A percentile compares a stretch with the other conserved stretches of the same genome.
phyloP scores from a whole-genome alignment of 2,797 vertebrate genomes.

The Sus cebifrons region DNA sequence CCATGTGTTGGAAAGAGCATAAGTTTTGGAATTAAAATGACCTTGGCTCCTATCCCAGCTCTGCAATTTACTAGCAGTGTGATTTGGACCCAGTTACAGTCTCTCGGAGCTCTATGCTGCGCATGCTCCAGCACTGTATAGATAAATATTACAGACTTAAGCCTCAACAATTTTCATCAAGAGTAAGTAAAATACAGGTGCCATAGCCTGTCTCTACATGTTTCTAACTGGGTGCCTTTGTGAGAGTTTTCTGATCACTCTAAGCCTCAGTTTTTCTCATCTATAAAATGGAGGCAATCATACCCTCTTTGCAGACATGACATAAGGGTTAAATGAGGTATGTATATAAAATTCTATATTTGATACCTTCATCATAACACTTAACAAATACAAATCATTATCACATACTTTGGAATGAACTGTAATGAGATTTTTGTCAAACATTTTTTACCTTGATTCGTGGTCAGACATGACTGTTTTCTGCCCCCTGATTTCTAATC shows the following conservation, averaged over 20 bases:
- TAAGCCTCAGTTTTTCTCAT: not conserved
- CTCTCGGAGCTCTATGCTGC: not conserved
- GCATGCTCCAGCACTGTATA: not conserved
- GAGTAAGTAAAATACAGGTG: accelerated
- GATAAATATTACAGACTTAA: slow-evolving; percentile 42
- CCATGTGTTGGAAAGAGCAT: slow-evolving; percentile 62
- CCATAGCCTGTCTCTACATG: not conserved
- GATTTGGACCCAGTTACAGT: slow-evolving; percentile 62
- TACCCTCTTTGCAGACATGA: not conserved
- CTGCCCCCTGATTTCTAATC: not conserved
- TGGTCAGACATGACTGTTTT: not conserved
- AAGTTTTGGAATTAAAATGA: slow-evolving; percentile 78
- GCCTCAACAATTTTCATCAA: slow-evolving; percentile 29
- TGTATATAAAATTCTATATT: not conserved
- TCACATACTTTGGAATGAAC: slow-evolving; percentile 5
- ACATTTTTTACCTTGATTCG: not conserved
- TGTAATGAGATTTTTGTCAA: not conserved
- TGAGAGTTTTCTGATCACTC: not conserved
- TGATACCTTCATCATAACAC: not conserved
- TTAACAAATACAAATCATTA: not conserved
- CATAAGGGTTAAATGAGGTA: not conserved
- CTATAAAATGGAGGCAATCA: not conserved
- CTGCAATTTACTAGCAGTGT: slow-evolving; percentile 60
- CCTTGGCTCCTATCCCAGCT: slow-evolving; percentile 73
- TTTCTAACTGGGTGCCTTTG: not conserved